phyloP scores from a whole-genome alignment of 1,140 invertebrate species.

The Coptotermes formosanus region DNA sequence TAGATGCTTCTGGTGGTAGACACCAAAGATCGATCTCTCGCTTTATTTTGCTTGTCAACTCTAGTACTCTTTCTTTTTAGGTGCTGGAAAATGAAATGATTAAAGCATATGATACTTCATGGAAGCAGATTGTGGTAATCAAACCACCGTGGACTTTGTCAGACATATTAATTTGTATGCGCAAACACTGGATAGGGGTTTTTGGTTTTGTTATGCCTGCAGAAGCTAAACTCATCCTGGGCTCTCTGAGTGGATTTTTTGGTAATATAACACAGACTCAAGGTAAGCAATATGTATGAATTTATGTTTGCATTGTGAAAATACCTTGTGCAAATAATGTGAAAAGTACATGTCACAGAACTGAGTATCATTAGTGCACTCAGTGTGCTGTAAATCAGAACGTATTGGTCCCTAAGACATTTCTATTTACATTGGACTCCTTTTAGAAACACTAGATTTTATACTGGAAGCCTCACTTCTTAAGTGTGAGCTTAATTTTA shows the following conservation, averaged over 20 bases:
- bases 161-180: background rate
- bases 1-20: too few species aligned
- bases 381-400: too few species aligned
- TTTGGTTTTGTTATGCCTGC: background rate
- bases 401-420: too few species aligned
- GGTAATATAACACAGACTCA: background rate
- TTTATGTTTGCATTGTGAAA: background rate
- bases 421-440: too few species aligned
- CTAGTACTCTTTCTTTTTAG: background rate
- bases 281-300: background rate
- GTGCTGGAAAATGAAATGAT: background rate
- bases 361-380: too few species aligned
- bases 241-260: background rate
- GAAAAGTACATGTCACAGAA: too few species aligned
- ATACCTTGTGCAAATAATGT: too few species aligned
- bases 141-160: background rate
- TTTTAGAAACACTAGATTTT: too few species aligned
- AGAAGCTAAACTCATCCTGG: conserved; percentile 36
- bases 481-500: too few species aligned
- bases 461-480: too few species aligned
- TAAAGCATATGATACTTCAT: background rate
- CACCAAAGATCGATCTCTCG: too few species aligned
- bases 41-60: too few species aligned
- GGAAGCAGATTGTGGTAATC: background rate
- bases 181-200: conserved; percentile 3